phyloP scores from a whole-genome alignment of 2,113 vertebrate genomes.

The Poicephalus gulielmi region DNA sequence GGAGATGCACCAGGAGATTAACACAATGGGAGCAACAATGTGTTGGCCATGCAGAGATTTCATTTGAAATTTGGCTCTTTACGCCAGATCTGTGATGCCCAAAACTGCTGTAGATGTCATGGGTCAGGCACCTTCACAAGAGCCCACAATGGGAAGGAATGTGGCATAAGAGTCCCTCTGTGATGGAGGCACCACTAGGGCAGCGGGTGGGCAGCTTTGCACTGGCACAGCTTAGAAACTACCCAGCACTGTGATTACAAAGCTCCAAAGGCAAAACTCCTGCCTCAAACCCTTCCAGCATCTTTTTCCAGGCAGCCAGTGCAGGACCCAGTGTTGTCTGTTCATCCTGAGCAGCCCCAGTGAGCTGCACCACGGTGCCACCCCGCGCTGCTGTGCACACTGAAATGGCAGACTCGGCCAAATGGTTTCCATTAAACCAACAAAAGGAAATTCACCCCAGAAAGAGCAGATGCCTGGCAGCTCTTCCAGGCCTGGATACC shows the following conservation, averaged over 20 bases:
- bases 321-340: neutral
- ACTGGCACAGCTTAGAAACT: neutral
- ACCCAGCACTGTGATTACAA: fast-evolving
- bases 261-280: neutral
- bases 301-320: fast-evolving
- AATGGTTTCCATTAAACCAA: neutral
- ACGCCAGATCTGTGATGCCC: neutral
- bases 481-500: neutral
- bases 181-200: too few relatives aligned
- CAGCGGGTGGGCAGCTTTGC: neutral
- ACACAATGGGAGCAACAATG: fast-evolving
- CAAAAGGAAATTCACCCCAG: neutral
- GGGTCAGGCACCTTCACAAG: neutral
- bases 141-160: neutral
- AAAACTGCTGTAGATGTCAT: neutral
- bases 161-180: neutral
- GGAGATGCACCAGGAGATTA: neutral
- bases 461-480: neutral
- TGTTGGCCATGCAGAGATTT: neutral
- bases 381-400: neutral
- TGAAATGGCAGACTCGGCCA: neutral
- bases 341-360: neutral
- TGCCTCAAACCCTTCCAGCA: neutral
- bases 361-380: neutral
- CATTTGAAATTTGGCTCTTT: neutral